phyloP scores from a whole-genome alignment of 2,797 vertebrate species.

The Pseudomugil gertrudae region DNA sequence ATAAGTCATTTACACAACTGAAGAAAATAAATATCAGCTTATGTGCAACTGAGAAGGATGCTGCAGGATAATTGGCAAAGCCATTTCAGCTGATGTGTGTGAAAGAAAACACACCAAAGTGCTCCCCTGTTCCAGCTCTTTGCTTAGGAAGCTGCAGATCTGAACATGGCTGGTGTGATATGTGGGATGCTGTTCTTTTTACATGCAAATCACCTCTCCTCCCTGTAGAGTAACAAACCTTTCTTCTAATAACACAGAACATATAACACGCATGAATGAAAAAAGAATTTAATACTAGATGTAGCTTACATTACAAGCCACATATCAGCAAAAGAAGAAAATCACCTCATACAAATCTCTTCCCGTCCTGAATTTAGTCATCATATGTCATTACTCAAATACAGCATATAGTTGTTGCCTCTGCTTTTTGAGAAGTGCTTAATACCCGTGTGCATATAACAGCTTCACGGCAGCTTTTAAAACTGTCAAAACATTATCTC shows the following conservation, averaged over 20 bases:
- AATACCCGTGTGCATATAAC: neutral
- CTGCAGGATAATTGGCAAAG: slow-evolving; percentile 57
- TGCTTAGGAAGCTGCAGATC: slow-evolving; percentile 17
- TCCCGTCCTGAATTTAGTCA: neutral
- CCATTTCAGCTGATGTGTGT: slow-evolving; percentile 11
- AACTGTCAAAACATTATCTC: neutral
- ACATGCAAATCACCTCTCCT: slow-evolving; percentile 34
- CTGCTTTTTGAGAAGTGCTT: neutral
- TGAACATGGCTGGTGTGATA: slow-evolving; percentile 23
- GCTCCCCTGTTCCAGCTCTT: slow-evolving; percentile 11
- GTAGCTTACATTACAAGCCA: neutral
- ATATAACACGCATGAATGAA: neutral
- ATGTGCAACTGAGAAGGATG: slow-evolving; percentile 39
- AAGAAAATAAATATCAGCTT: slow-evolving; percentile 55
- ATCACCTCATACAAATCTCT: neutral
- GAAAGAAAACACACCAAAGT: slow-evolving; percentile 20
- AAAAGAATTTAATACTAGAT: neutral
- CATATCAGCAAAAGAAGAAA: neutral
- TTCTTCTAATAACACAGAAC: neutral
- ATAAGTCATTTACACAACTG: slow-evolving; percentile 57
- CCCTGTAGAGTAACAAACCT: neutral
- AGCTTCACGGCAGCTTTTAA: neutral
- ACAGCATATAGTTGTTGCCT: neutral
- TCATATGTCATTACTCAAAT: neutral
- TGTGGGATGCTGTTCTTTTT: slow-evolving; percentile 19